Conservation (phyloP, 1,140 invertebrate species). For the Hypothenemus hampei region DNA sequence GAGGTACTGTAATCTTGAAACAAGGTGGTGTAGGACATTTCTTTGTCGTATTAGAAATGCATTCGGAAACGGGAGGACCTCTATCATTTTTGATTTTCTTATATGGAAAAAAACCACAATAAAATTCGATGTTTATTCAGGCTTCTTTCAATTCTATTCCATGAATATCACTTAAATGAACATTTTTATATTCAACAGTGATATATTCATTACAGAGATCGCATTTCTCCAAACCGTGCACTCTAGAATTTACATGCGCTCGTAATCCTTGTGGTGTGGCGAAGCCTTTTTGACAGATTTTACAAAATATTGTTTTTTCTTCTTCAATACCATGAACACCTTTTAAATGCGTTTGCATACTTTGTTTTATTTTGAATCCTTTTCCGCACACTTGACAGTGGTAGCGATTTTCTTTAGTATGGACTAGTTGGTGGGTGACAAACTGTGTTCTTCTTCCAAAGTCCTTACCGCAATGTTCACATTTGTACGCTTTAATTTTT, state of each 20-base stretch:
- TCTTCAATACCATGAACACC: slow-evolving; percentile 24
- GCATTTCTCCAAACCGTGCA: slow-evolving; percentile 21
- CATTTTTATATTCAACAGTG: slow-evolving; percentile 19
- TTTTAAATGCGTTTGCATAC: slow-evolving; percentile 24
- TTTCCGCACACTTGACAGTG: slow-evolving; percentile 44
- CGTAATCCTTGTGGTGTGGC: slow-evolving; percentile 12
- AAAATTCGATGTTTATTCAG: slow-evolving; percentile 3
- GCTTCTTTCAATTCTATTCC: neutral
- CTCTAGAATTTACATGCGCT: slow-evolving; percentile 20
- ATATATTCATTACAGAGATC: slow-evolving; percentile 20
- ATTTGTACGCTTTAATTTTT: slow-evolving; percentile 44
- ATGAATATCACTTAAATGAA: slow-evolving; percentile 22
- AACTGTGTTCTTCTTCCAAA: slow-evolving; percentile 37
- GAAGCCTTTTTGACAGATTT: slow-evolving; percentile 22
- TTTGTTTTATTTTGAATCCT: slow-evolving; percentile 24
- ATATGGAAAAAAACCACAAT: slow-evolving; percentile 16
- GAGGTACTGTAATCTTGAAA: slow-evolving; percentile 15
- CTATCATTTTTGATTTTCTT: slow-evolving; percentile 14
- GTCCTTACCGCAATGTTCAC: slow-evolving; percentile 35
- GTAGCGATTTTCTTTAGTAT: slow-evolving; percentile 31
- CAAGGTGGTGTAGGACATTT: slow-evolving; percentile 17
- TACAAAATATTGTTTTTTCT: slow-evolving; percentile 23
- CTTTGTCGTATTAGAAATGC: slow-evolving; percentile 16
- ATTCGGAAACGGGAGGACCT: slow-evolving; percentile 3
- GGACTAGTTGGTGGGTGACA: slow-evolving; percentile 34